Evolutionary conservation across 37 sponge, comb jelly and placozoan genomes (phyloP).

Genomic region (Chondrosia reniformis): DNA sequence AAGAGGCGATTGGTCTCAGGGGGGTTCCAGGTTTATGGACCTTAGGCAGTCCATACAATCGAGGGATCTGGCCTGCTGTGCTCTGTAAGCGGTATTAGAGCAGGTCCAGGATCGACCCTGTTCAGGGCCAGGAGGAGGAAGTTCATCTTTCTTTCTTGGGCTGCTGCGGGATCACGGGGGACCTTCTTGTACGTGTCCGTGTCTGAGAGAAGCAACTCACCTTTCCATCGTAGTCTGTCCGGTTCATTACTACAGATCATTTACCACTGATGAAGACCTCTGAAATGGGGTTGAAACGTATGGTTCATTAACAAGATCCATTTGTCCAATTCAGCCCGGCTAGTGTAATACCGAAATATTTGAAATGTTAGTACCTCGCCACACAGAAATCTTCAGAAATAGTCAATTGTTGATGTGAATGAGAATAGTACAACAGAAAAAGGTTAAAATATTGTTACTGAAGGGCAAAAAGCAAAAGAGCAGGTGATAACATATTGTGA

Average conservation of each 20-base stretch:
- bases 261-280: too few species aligned
- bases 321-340: too few species aligned
- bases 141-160: constrained; percentile 34
- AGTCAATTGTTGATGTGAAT: too few species aligned
- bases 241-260: not conserved
- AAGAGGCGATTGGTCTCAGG: constrained; percentile 1
- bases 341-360: too few species aligned
- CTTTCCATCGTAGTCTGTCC: not conserved
- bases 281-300: too few species aligned
- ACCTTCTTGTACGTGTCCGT: not conserved
- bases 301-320: too few species aligned
- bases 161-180: constrained; percentile 20
- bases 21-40: constrained; percentile 21
- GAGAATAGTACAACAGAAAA: too few species aligned
- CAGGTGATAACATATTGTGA: too few species aligned
- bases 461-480: too few species aligned
- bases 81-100: constrained; percentile 17
- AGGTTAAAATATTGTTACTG: too few species aligned
- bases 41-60: constrained; percentile 29
- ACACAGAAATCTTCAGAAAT: too few species aligned
- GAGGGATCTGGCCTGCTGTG: constrained; percentile 27
- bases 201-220: constrained; percentile 9
- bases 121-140: constrained; percentile 1
- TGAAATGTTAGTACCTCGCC: too few species aligned
- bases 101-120: constrained; percentile 4